Percentiles rank a stretch among this genome's conserved stretches.
Conservation (phyloP, 2,888 invertebrate genomes). For the Strigamia transsilvanica region DNA sequence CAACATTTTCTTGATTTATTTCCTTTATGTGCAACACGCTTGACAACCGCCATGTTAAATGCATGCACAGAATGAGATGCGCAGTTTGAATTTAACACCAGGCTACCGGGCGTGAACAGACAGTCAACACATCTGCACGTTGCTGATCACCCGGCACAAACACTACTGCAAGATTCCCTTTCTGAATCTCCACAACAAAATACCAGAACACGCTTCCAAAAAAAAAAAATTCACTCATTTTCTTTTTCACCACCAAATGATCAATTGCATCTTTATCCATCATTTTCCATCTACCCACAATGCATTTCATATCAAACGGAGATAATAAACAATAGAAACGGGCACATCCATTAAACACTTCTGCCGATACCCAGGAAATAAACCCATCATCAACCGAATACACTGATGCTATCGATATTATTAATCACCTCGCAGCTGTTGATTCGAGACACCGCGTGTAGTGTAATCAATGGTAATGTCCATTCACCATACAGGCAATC, state of each 20-base stretch:
- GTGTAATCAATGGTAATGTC: too few species aligned
- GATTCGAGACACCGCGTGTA: background rate
- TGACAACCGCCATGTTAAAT: too few species aligned
- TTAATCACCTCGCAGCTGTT: slow-evolving; percentile 1
- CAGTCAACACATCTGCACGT: too few species aligned
- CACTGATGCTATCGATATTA: background rate
- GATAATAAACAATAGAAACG: background rate
- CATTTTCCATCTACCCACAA: background rate
- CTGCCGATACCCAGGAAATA: background rate
- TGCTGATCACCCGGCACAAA: too few species aligned
- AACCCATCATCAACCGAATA: background rate
- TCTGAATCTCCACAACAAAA: background rate
- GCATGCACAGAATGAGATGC: too few species aligned
- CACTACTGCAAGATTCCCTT: too few species aligned
- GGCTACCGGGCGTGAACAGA: too few species aligned
- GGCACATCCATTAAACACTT: background rate
- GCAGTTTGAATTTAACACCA: too few species aligned
- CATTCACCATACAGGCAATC: too few species aligned
- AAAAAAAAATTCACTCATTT: background rate
- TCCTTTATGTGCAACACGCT: too few species aligned
- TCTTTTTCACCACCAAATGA: background rate
- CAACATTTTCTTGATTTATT: too few species aligned
- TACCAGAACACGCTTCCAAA: background rate
- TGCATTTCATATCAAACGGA: background rate
- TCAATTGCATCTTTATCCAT: background rate